phyloP scores from a whole-genome alignment of 2,888 invertebrate genomes.

The Pristionchus mayeri region DNA sequence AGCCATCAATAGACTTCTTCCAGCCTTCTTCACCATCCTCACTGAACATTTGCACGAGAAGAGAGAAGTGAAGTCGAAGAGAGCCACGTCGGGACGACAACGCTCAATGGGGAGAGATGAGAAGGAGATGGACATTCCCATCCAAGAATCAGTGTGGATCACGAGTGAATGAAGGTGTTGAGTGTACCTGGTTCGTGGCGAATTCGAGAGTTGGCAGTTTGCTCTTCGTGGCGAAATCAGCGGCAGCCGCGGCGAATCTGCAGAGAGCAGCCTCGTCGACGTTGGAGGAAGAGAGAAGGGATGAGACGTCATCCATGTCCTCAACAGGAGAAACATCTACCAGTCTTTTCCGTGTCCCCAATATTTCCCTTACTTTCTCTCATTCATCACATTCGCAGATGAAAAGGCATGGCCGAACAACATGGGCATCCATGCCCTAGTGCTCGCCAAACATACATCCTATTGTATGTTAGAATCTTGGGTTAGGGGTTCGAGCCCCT shows the following conservation, averaged over 20 bases:
- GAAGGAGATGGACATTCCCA: not conserved
- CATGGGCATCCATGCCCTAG: too few relatives aligned
- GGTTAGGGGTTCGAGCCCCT: too few relatives aligned
- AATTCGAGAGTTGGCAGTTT: slow-evolving; percentile 43
- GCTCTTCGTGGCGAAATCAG: slow-evolving; percentile 87
- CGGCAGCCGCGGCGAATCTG: slow-evolving; percentile 92
- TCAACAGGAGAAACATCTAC: too few relatives aligned
- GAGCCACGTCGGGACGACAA: slow-evolving; percentile 87
- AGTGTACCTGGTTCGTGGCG: slow-evolving; percentile 23
- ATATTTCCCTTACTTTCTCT: too few relatives aligned
- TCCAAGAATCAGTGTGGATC: too few relatives aligned
- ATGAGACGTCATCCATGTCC: slow-evolving; percentile 92
- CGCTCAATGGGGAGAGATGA: slow-evolving; percentile 14
- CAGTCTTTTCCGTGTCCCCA: too few relatives aligned
- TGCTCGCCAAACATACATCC: too few relatives aligned
- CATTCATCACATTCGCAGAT: too few relatives aligned
- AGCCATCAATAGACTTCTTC: slow-evolving; percentile 88
- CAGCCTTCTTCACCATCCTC: slow-evolving; percentile 84
- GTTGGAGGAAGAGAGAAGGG: slow-evolving; percentile 89
- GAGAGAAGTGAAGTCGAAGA: slow-evolving; percentile 99
- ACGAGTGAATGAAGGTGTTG: too few relatives aligned
- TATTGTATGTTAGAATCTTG: too few relatives aligned
- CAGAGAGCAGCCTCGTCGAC: slow-evolving; percentile 91
- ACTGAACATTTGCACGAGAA: slow-evolving; percentile 90
- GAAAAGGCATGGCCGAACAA: too few relatives aligned